Conservation (phyloP, 2,113 vertebrate genomes). For the Protobothrops mucrosquamatus region DNA sequence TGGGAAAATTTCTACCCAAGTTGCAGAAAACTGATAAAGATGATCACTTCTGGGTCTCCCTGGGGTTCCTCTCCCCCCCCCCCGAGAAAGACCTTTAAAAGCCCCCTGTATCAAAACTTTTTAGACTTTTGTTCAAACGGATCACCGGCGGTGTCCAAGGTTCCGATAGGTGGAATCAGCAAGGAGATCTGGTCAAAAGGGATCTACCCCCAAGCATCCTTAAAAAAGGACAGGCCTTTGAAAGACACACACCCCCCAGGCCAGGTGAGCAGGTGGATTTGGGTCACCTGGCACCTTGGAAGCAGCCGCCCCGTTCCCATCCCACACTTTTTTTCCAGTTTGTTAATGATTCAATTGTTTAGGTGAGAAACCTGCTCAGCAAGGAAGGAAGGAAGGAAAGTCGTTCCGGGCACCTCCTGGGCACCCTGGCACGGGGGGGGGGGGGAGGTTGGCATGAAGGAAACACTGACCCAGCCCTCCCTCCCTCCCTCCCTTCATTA, state of each 20-base stretch:
- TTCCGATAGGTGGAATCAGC: not conserved
- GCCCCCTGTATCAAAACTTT: not conserved
- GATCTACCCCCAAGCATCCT: not conserved
- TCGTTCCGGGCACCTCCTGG: not conserved
- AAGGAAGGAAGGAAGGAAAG: not conserved
- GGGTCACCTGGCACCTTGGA: not conserved
- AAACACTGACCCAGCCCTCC: not conserved
- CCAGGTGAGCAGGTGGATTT: not conserved
- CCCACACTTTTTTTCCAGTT: not conserved
- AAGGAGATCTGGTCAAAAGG: not conserved
- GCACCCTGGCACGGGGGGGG: not conserved
- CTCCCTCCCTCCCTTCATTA: too few relatives aligned
- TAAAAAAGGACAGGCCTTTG: not conserved
- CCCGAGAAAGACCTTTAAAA: not conserved
- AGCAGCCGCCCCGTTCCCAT: not conserved
- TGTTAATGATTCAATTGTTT: not conserved
- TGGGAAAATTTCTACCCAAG: not conserved
- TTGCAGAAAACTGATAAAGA: not conserved
- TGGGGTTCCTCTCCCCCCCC: too few relatives aligned
- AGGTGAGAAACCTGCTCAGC: not conserved
- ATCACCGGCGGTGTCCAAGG: not conserved
- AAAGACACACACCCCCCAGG: too few relatives aligned
- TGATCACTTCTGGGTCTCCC: not conserved
- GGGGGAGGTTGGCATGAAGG: not conserved
- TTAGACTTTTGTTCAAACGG: not conserved